phyloP scores from a whole-genome alignment of 2,888 invertebrate genomes.

The Heliconius aoede region DNA sequence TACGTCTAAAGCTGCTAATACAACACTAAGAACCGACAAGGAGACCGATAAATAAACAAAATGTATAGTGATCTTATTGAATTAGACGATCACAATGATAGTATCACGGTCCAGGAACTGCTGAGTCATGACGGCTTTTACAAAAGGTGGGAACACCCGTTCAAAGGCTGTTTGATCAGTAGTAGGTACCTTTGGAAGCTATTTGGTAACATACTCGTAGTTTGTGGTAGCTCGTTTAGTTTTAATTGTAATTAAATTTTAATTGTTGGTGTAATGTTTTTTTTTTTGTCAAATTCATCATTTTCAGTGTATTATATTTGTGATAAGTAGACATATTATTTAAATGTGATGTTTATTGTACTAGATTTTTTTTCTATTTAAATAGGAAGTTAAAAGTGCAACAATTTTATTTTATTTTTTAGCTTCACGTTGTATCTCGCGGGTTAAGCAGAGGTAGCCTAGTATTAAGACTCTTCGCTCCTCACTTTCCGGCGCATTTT shows the following conservation, averaged over 20 bases:
- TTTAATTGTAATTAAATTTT: slow-evolving; percentile 14
- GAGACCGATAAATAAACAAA: slow-evolving; percentile 81
- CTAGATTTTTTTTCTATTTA: too few relatives aligned
- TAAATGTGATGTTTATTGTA: too few relatives aligned
- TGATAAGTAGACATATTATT: too few relatives aligned
- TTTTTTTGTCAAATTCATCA: not conserved
- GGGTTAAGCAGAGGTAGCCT: too few relatives aligned
- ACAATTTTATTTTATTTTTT: too few relatives aligned
- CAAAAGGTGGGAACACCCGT: slow-evolving; percentile 81
- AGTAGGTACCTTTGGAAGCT: slow-evolving; percentile 47
- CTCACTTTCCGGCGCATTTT: too few relatives aligned
- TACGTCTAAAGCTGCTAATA: slow-evolving; percentile 70
- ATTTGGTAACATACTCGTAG: slow-evolving; percentile 34
- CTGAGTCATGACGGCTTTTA: slow-evolving; percentile 73
- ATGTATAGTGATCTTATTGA: slow-evolving; percentile 82
- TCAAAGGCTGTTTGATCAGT: slow-evolving; percentile 80
- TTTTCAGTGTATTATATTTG: too few relatives aligned
- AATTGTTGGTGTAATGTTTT: slow-evolving; percentile 8
- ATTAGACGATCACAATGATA: slow-evolving; percentile 81
- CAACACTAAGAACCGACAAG: slow-evolving; percentile 73
- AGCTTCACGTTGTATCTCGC: too few relatives aligned
- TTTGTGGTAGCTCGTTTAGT: slow-evolving; percentile 24
- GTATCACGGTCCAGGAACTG: slow-evolving; percentile 64
- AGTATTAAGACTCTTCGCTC: too few relatives aligned
- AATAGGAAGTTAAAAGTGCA: too few relatives aligned